Conservation (phyloP, 2,113 vertebrate genomes). For the Poeciliopsis turrubarensis region DNA sequence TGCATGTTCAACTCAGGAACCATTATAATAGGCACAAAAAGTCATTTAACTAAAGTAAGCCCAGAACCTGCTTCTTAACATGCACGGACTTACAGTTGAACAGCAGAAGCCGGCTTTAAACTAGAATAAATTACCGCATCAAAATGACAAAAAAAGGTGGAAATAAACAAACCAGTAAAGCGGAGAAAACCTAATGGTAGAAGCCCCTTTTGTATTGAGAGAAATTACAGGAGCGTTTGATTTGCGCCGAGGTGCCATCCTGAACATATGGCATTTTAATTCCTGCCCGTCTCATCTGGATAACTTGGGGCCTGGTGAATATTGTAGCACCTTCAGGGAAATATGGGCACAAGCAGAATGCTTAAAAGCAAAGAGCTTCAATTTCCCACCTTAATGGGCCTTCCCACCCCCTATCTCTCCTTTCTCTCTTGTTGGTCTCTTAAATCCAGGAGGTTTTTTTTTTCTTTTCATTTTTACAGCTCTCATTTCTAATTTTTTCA, state of each 20-base stretch:
- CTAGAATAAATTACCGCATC: slow-evolving; percentile 64
- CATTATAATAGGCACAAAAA: background rate
- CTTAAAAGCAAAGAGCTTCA: slow-evolving; percentile 83
- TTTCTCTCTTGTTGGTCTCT: slow-evolving; percentile 37
- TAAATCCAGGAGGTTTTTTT: slow-evolving; percentile 61
- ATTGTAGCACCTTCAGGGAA: slow-evolving; percentile 80
- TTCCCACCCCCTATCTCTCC: slow-evolving; percentile 53
- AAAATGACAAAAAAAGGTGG: slow-evolving; percentile 55
- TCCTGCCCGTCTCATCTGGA: slow-evolving; percentile 84
- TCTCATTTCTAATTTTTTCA: slow-evolving; percentile 60
- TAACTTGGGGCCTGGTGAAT: slow-evolving; percentile 76
- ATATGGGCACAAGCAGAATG: slow-evolving; percentile 80
- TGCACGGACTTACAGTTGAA: slow-evolving; percentile 28
- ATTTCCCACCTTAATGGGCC: slow-evolving; percentile 84
- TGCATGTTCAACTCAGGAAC: background rate
- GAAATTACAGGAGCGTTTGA: slow-evolving; percentile 82
- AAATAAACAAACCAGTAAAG: slow-evolving; percentile 73
- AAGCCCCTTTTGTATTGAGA: slow-evolving; percentile 76
- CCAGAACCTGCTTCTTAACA: background rate
- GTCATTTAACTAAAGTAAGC: background rate
- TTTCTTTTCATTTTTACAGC: slow-evolving; percentile 48
- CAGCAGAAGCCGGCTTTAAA: slow-evolving; percentile 38
- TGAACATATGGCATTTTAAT: slow-evolving; percentile 86
- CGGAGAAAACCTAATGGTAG: slow-evolving; percentile 72
- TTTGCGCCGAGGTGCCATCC: slow-evolving; percentile 74